Conservation (phyloP, 2,113 vertebrate genomes). For the Apodemus speciosus region DNA sequence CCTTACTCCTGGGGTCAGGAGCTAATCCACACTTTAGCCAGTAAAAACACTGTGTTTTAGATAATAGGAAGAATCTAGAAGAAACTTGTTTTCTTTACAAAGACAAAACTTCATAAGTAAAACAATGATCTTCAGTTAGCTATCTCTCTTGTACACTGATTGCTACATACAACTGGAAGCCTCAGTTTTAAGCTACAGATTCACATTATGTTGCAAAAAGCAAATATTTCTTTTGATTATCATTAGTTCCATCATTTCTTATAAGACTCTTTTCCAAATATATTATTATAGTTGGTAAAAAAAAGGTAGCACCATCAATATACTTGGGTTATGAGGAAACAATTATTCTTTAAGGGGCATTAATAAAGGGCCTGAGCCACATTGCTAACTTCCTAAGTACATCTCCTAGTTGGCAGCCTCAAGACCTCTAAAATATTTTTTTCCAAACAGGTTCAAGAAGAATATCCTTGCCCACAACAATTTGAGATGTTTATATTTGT, state of each 20-base stretch:
- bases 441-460: not conserved
- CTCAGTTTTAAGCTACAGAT: not conserved
- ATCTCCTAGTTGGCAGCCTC: not conserved
- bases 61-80: not conserved
- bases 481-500: not conserved
- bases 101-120: constrained; percentile 1
- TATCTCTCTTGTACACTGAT: not conserved
- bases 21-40: not conserved
- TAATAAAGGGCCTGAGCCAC: not conserved
- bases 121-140: not conserved
- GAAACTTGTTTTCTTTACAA: not conserved
- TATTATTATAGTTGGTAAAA: constrained; percentile 9
- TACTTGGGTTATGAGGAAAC: constrained; percentile 42
- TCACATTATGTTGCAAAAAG: not conserved
- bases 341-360: constrained; percentile 45
- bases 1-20: not conserved
- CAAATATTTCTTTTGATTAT: constrained; percentile 42
- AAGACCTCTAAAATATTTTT: constrained; percentile 33
- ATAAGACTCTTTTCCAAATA: constrained; percentile 16
- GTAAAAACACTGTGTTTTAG: not conserved
- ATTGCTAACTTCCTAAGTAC: not conserved
- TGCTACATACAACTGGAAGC: not conserved
- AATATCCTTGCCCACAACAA: not conserved
- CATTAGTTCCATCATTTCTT: constrained; percentile 25
- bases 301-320: not conserved